Percentiles rank a stretch among this genome's conserved stretches.
Conservation (phyloP, 1,140 invertebrate species). For the Bombyx mori region DNA sequence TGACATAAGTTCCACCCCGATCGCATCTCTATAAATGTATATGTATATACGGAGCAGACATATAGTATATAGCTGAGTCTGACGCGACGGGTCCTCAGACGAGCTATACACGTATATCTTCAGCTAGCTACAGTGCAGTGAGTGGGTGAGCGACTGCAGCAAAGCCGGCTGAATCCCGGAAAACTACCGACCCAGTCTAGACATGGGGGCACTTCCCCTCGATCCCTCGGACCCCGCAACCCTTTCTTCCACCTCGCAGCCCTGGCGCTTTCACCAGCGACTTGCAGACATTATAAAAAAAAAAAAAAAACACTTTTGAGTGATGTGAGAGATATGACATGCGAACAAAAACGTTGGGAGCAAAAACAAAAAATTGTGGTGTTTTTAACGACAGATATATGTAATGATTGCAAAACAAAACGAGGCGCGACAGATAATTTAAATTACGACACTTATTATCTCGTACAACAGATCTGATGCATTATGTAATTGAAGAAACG, state of each 20-base stretch:
- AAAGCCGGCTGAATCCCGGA: slow-evolving; percentile 68
- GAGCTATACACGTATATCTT: slow-evolving; percentile 34
- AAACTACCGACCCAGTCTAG: slow-evolving; percentile 71
- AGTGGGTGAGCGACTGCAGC: slow-evolving; percentile 65
- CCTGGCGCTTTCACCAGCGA: slow-evolving; percentile 63
- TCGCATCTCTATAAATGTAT: too few relatives aligned
- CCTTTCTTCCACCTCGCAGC: slow-evolving; percentile 26
- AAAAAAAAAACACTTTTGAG: slow-evolving; percentile 54
- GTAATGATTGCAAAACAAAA: too few relatives aligned
- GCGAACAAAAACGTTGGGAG: slow-evolving; percentile 34
- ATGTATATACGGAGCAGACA: slow-evolving; percentile 15
- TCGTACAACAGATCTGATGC: too few relatives aligned
- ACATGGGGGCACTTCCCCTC: slow-evolving; percentile 65
- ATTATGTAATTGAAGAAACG: too few relatives aligned
- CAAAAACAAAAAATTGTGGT: too few relatives aligned
- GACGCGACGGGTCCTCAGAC: slow-evolving; percentile 60
- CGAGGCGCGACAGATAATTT: too few relatives aligned
- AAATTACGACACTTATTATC: too few relatives aligned
- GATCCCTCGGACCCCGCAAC: slow-evolving; percentile 19
- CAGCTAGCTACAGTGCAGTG: slow-evolving; percentile 50
- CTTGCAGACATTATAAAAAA: slow-evolving; percentile 67
- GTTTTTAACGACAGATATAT: too few relatives aligned
- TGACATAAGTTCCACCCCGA: too few relatives aligned
- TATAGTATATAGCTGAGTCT: slow-evolving; percentile 56
- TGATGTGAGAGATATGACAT: slow-evolving; percentile 35